These are phyloP conservation scores for Pomatostomus ruficeps DNA, from an alignment of 2,113 vertebrate genomes.

Conservation along the genomic window DNA sequence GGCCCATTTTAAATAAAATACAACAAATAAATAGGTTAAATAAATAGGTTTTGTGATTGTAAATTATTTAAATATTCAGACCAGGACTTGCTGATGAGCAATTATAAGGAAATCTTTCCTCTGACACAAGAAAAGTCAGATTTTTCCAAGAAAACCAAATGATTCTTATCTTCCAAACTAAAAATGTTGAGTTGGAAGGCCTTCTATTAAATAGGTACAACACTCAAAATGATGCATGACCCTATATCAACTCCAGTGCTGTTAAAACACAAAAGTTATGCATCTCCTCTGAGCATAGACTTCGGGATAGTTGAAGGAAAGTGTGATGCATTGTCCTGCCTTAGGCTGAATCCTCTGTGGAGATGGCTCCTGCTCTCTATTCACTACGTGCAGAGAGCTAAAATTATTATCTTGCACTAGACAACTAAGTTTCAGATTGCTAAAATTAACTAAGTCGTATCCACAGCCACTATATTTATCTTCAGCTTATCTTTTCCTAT, in stretches of 20 bases:
- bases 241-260: neutral
- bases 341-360: neutral
- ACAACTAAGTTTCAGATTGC: neutral
- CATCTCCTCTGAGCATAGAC: neutral
- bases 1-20: neutral
- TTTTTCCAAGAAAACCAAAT: neutral
- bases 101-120: neutral
- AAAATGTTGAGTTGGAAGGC: neutral
- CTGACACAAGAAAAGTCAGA: neutral
- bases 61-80: slow-evolving; percentile 1
- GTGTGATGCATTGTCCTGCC: neutral
- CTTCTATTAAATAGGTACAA: neutral
- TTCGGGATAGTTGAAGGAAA: neutral
- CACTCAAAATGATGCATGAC: neutral
- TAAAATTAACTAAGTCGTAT: neutral
- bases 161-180: neutral
- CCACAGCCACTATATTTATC: neutral
- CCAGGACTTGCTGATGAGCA: neutral
- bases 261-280: neutral
- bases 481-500: neutral
- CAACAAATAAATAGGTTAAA: too few species aligned
- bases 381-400: neutral
- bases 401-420: neutral
- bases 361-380: neutral
- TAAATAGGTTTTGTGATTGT: neutral